Conservation (phyloP, 1,140 invertebrate genomes). For the Globodera rostochiensis region DNA sequence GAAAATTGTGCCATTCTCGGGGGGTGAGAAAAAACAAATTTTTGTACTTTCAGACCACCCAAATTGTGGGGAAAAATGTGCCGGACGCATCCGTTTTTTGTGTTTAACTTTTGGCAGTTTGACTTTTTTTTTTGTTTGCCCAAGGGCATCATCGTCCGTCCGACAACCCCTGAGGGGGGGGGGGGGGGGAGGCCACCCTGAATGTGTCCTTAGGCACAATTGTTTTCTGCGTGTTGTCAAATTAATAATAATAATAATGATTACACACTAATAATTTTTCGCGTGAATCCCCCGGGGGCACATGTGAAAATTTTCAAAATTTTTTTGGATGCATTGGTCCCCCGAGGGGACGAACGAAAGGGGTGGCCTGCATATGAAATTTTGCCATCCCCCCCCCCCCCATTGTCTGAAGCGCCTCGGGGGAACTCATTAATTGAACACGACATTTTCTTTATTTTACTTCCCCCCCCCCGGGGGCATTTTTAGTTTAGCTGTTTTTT, state of each 20-base stretch:
- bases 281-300: neutral
- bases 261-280: neutral
- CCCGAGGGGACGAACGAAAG: too few relatives aligned
- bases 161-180: too few relatives aligned
- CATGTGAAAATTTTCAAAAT: too few relatives aligned
- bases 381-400: too few relatives aligned
- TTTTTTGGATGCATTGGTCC: too few relatives aligned
- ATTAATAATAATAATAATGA: neutral
- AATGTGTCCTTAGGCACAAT: neutral
- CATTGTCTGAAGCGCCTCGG: neutral
- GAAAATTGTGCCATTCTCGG: too few relatives aligned
- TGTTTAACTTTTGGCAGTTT: neutral
- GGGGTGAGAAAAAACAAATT: too few relatives aligned
- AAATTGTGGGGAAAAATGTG: neutral
- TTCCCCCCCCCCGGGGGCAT: neutral
- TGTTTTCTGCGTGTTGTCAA: neutral
- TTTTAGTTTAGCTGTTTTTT: neutral
- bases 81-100: neutral
- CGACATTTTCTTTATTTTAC: too few relatives aligned
- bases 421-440: neutral
- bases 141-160: neutral
- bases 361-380: too few relatives aligned
- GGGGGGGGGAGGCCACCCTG: neutral
- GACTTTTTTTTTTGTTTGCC: neutral
- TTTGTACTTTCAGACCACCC: neutral